A percentile compares a stretch with the other conserved stretches of the same genome.
These are phyloP conservation scores for Gryllus bimaculatus DNA, from an alignment of 1,140 invertebrate species.

Conservation along the genomic window DNA sequence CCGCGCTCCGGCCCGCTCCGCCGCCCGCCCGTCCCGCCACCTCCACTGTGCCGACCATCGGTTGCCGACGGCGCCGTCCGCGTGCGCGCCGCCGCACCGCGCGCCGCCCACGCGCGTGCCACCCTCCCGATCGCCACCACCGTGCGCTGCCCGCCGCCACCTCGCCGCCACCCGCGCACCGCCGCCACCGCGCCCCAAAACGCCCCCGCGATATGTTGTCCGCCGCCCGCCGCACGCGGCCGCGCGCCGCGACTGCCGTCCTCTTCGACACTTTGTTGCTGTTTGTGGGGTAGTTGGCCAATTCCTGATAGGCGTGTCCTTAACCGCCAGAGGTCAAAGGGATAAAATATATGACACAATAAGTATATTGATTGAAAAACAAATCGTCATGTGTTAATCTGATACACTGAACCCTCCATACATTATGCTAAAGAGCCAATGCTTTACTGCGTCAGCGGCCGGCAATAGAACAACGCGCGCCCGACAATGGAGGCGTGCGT, in stretches of 20 bases:
- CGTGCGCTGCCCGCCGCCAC: too few species aligned
- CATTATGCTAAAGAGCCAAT: not conserved
- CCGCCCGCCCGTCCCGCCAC: too few species aligned
- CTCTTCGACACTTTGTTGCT: not conserved
- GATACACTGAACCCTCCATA: not conserved
- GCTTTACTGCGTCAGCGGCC: not conserved
- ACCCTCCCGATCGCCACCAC: too few species aligned
- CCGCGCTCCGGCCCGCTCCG: too few species aligned
- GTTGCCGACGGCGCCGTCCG: too few species aligned
- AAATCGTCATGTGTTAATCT: not conserved
- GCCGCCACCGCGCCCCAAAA: too few species aligned
- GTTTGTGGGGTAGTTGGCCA: not conserved
- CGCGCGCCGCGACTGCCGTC: not conserved
- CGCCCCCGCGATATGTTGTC: not conserved
- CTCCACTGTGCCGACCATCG: too few species aligned
- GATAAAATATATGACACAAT: conserved; percentile 1
- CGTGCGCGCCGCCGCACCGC: too few species aligned
- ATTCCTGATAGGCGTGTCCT: not conserved
- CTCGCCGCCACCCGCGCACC: too few species aligned
- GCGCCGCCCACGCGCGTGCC: too few species aligned
- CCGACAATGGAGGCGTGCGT: not conserved
- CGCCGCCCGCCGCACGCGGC: too few species aligned
- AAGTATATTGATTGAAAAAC: conserved; percentile 1
- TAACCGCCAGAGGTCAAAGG: not conserved
- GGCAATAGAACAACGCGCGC: conserved; percentile 2